A percentile compares a stretch with the other conserved stretches of the same genome.
These are phyloP conservation scores for Octodon degus DNA, from an alignment of 2,113 vertebrate species.

Conservation along the genomic window DNA sequence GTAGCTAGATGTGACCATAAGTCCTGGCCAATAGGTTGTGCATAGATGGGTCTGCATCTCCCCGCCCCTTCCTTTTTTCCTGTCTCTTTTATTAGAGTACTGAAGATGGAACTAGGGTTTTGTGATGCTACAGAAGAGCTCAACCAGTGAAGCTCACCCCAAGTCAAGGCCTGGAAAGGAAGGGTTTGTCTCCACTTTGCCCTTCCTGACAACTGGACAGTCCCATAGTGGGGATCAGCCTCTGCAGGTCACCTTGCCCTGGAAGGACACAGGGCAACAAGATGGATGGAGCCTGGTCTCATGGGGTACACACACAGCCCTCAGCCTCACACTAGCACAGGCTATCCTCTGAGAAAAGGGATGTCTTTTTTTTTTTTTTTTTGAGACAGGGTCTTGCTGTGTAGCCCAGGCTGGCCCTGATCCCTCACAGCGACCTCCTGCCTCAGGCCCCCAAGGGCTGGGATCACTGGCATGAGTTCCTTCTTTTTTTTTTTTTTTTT, in stretches of 20 bases:
- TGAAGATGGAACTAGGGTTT: neutral
- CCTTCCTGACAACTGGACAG: neutral
- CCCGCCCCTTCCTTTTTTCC: neutral
- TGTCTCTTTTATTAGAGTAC: neutral
- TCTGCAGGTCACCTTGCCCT: neutral
- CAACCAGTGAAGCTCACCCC: neutral
- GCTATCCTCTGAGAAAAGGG: neutral
- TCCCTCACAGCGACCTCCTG: too few relatives aligned
- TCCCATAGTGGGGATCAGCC: neutral
- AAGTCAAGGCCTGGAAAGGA: neutral
- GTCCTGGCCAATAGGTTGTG: neutral
- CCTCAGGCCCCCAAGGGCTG: too few relatives aligned
- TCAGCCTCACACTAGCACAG: neutral
- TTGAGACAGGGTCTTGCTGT: neutral
- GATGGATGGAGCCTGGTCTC: neutral
- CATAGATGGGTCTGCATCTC: neutral
- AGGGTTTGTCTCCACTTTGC: too few relatives aligned
- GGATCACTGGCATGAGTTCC: too few relatives aligned
- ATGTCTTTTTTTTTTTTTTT: too few relatives aligned
- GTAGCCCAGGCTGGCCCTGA: neutral
- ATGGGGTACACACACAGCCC: neutral
- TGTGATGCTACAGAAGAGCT: neutral
- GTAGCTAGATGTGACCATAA: neutral
- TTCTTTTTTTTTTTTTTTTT: too few relatives aligned
- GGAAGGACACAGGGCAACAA: neutral